Conservation (phyloP, 2,113 vertebrate species). For the Oryzias melastigma region DNA sequence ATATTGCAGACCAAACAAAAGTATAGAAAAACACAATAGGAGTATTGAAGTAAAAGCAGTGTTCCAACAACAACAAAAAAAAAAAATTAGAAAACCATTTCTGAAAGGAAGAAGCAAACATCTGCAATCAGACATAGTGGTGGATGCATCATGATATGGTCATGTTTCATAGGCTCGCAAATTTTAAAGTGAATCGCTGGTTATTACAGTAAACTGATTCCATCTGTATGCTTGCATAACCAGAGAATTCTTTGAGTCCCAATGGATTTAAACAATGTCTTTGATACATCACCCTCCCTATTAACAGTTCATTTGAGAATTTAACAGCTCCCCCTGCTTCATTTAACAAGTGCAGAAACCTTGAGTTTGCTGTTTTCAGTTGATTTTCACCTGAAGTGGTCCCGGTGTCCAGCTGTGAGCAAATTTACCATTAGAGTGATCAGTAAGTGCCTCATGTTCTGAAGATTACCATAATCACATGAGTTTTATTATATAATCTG, state of each 20-base stretch:
- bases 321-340: slow-evolving; percentile 9
- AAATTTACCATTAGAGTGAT: slow-evolving; percentile 29
- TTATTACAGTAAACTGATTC: neutral
- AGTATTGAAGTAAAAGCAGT: too few relatives aligned
- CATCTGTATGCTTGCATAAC: neutral
- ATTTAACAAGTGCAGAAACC: slow-evolving; percentile 13
- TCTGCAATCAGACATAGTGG: too few relatives aligned
- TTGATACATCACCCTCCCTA: neutral
- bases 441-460: slow-evolving; percentile 29
- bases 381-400: slow-evolving; percentile 27
- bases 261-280: neutral
- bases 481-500: slow-evolving; percentile 53
- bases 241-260: neutral
- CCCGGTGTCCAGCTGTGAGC: slow-evolving; percentile 16
- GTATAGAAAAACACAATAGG: too few relatives aligned
- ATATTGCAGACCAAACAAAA: too few relatives aligned
- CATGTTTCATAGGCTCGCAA: too few relatives aligned
- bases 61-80: too few relatives aligned
- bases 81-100: too few relatives aligned
- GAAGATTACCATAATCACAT: slow-evolving; percentile 13
- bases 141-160: too few relatives aligned
- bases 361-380: slow-evolving; percentile 5
- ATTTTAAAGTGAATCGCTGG: too few relatives aligned
- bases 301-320: slow-evolving; percentile 1
- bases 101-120: too few relatives aligned